Base-by-base conservation (phyloP, 2,888 invertebrate species). In the Cataglyphis altisquamis region DNA sequence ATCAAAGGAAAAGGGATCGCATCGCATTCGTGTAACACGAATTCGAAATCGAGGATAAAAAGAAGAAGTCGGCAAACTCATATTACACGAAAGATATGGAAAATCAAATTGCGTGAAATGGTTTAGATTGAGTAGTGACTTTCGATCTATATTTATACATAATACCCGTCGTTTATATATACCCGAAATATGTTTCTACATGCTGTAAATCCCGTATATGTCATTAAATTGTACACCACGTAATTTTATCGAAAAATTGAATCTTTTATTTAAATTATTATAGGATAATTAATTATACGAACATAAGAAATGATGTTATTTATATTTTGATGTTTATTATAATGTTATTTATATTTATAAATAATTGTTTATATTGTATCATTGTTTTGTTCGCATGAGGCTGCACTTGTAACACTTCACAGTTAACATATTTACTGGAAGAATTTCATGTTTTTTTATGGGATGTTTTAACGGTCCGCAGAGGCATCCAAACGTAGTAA, bases 1-100 rank as follows among this genome's bases (percentile, higher is more conserved):
- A 72, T 70, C 78, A 80, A 80, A 80, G 78, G 78, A 80, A 70
- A 70, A 57, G 60, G 52, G 78, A 80, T 80, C 78, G 60, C 45
- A 36, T 80, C 45, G 72, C 25, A 72, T 80, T 80, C 78, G 60
- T 12, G 70, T 70, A 78, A 57, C 78, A 29, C 78, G 78, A 80
- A 80, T 80, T 72, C 32, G 78, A 72, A 80, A 72, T 80, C 60
- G 45, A 80, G 41, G 60, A 70, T 70, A 60, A 60, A 45, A 36
- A 45, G 45, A 55, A 70, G 70, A 60, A 72, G 57, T 80, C 72
- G 55, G 72, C 72, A 39, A 39, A 32, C 60, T 80, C 78, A 21
- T 18, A 32, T 80, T 80, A 77, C 77, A 68, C 68, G 70, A 57
- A 45, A 68, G 70, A 78, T n/a, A 72, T 21, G 60, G 29, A 36